A percentile compares a stretch with the other conserved stretches of the same genome.
Evolutionary conservation across 1,140 invertebrate species (phyloP).

Genomic region (Leptopilina boulardi): DNA sequence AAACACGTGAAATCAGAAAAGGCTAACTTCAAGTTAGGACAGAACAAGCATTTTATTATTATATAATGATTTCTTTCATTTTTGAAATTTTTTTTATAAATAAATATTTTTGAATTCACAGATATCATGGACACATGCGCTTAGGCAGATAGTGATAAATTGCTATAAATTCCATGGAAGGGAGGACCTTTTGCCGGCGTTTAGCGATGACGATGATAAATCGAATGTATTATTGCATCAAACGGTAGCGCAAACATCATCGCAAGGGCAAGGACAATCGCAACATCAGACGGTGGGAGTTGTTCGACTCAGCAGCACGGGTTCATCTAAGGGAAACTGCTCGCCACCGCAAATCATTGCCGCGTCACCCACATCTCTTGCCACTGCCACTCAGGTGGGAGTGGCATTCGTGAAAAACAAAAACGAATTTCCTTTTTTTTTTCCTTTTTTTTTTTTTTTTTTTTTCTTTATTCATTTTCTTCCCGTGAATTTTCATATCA

Average conservation of each 20-base stretch:
- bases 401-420: slow-evolving; percentile 54
- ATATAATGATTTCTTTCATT: neutral
- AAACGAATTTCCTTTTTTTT: neutral
- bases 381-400: slow-evolving; percentile 83
- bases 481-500: neutral
- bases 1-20: no score
- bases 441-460: neutral
- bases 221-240: slow-evolving; percentile 72
- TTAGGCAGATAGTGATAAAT: slow-evolving; percentile 97
- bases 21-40: no score
- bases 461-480: neutral
- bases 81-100: slow-evolving; percentile 11
- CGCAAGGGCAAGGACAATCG: slow-evolving; percentile 66
- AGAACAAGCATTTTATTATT: no score
- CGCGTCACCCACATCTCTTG: slow-evolving; percentile 78
- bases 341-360: slow-evolving; percentile 77
- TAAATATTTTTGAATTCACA: slow-evolving; percentile 68
- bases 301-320: slow-evolving; percentile 79
- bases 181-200: slow-evolving; percentile 95
- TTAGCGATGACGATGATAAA: slow-evolving; percentile 94
- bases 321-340: slow-evolving; percentile 76
- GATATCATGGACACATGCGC: slow-evolving; percentile 99
- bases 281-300: slow-evolving; percentile 80
- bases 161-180: slow-evolving; percentile 98
- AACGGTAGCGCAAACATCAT: slow-evolving; percentile 68